These are phyloP conservation scores for Catharus bicknelli DNA, from an alignment of 2,113 vertebrate genomes.

Conservation along the genomic window DNA sequence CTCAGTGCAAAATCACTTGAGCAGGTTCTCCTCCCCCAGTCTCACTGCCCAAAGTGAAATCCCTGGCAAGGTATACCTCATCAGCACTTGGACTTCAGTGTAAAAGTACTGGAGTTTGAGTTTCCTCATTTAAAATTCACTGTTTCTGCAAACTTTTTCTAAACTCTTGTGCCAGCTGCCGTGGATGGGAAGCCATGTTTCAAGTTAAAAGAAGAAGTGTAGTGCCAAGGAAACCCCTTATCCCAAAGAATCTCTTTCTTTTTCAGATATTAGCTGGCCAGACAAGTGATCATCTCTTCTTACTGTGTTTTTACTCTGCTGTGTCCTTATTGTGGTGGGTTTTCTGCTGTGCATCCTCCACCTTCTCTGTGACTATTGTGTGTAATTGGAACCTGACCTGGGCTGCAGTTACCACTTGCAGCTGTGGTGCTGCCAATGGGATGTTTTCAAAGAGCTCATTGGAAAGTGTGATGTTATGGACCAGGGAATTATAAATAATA, in stretches of 20 bases:
- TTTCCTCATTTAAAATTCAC: not conserved
- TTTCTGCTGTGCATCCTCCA: not conserved
- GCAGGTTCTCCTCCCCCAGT: not conserved
- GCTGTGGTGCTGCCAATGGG: not conserved
- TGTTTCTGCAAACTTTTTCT: not conserved
- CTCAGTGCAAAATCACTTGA: not conserved
- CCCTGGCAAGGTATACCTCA: not conserved
- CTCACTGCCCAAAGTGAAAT: not conserved
- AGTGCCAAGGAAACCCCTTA: not conserved
- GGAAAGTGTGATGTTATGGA: not conserved
- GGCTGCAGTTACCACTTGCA: not conserved
- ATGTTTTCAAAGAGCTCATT: not conserved
- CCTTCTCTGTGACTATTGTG: not conserved
- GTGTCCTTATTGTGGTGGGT: not conserved
- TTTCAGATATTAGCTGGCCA: not conserved
- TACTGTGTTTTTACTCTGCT: not conserved
- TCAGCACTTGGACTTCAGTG: accelerated
- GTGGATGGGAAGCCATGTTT: not conserved
- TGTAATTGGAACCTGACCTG: not conserved
- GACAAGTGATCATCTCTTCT: not conserved
- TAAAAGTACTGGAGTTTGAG: not conserved
- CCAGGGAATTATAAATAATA: not conserved
- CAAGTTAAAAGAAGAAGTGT: not conserved
- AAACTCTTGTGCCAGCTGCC: not conserved
- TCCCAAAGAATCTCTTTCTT: not conserved